phyloP scores from a whole-genome alignment of 1,140 invertebrate genomes.

The Centruroides sculpturatus region DNA sequence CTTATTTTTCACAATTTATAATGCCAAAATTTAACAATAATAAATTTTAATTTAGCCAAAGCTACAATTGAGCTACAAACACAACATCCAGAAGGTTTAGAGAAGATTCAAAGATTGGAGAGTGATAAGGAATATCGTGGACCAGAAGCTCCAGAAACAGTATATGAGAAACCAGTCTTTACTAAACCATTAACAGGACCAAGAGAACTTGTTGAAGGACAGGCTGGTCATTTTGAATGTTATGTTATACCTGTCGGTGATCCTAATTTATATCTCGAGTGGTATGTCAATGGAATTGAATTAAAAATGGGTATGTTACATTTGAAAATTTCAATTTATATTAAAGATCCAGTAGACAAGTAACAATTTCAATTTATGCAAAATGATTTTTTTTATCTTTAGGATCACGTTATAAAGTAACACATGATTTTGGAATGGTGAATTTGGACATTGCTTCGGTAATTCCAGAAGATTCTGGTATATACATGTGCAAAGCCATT shows the following conservation, averaged over 20 bases:
- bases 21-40: neutral
- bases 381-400: constrained; percentile 21
- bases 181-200: constrained; percentile 74
- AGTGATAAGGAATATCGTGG: constrained; percentile 44
- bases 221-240: constrained; percentile 90
- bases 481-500: constrained; percentile 85
- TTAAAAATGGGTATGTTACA: constrained; percentile 55
- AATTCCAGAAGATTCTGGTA: constrained; percentile 75
- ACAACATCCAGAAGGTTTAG: constrained; percentile 88
- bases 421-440: constrained; percentile 85
- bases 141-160: constrained; percentile 43
- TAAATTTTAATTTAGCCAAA: constrained; percentile 45
- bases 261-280: constrained; percentile 73
- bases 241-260: constrained; percentile 91
- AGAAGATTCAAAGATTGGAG: constrained; percentile 83
- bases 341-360: too few relatives aligned
- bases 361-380: too few relatives aligned
- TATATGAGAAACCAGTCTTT: constrained; percentile 85
- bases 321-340: neutral
- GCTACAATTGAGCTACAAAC: constrained; percentile 77
- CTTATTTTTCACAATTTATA: neutral
- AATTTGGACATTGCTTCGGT: constrained; percentile 78
- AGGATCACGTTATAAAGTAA: constrained; percentile 72
- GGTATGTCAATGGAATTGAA: constrained; percentile 87
- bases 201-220: constrained; percentile 81